Base-by-base conservation (phyloP, 2,797 vertebrate genomes). In the Diplodus puntazzo region DNA sequence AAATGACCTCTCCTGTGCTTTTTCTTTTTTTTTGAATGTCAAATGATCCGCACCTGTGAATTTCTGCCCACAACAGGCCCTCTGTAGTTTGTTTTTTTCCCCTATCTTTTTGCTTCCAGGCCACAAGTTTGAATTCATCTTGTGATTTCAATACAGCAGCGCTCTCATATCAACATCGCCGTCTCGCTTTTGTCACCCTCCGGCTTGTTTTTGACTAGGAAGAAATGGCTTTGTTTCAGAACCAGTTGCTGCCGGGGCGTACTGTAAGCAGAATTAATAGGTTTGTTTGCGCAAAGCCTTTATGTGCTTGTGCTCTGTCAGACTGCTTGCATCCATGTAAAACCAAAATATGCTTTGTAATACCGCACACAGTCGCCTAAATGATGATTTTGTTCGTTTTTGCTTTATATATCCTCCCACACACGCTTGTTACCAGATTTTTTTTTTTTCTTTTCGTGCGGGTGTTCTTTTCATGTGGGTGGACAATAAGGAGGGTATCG, bases 1-100 rank as follows among this genome's bases (percentile, higher is more conserved):
- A 90, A 90, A 93, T 90, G 50, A 85, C 82, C 81, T 83, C 25
- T 83, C 62, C 60, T 39, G 10, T 50, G 64, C 63, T 46, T 25
- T 34, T 27, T 14, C n/a, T 50, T 55, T 42, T 57, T 53, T 81
- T 83, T 82, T 80, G 59, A 87, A 90, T 87, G 64, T 80, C 75
- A 88, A 89, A 87, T 84, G 58, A 89, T 77, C 59, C 75, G 52
- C 73, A 80, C 77, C 67, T 84, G 67, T 74, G 43, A 62, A 55
- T 68, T 66, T 70, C 48, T 64, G n/a, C 18, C 42, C 55, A 64
- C 66, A 74, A 52, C 62, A 60, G 11, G 16, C 73, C 13, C 30
- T 70, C 16, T 65, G 53, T 69, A 50, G 53, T 45, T 46, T 73
- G 50, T 39, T 77, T 76, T 49, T 65, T 57, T 68, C 18, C 55